Evolutionary conservation across 1,140 invertebrate genomes (phyloP), one percentile per base, ranked within the genome.

Genomic region (Mylabris phalerata): DNA sequence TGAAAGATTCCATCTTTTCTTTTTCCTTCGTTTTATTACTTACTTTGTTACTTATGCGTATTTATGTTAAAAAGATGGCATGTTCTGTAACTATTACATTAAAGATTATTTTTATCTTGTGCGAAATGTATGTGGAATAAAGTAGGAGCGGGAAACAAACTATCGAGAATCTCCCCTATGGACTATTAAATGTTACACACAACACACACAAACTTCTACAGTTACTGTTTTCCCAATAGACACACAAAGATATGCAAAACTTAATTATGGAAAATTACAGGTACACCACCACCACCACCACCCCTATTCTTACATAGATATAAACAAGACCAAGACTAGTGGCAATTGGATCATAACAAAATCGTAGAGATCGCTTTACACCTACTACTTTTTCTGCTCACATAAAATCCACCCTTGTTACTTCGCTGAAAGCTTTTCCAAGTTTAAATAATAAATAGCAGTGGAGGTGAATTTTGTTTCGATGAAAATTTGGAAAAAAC

Each of bases 61-160:
- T 64, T 64, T 59, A 58, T 64, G 62, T 64, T 19, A 59, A 59
- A 63, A 57, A 57, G 48, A 61, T 61, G 60, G 65, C 65, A 64
- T 67, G 65, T 67, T 67, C 64, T 62, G 57, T 60, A 56, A 58
- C 65, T 67, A 64, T 67, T 67, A 67, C 62, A 64, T 67, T 62
- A 62, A 60, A 67, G 59, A 67, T 67, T 67, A 62, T 67, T 64
- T 60, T 67, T 67, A 67, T 67, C 65, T 63, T 46, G 62, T 64
- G 57, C 63, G 62, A 64, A 67, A 64, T 51, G 50, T 55, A 62
- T 62, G 44, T 59, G 56, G 9, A 41, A 58, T 49, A 48, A 62
- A 55, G 48, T 57, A 43, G 51, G 51, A 45, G 19, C 19, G 19
- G 19, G 19, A 19, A 19, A 19, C 19, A 54, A 54, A 54, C 51